A percentile compares a stretch with the other conserved stretches of the same genome.
phyloP scores from a whole-genome alignment of 2,113 vertebrate genomes.

The Cyphomyrus plagiostoma region DNA sequence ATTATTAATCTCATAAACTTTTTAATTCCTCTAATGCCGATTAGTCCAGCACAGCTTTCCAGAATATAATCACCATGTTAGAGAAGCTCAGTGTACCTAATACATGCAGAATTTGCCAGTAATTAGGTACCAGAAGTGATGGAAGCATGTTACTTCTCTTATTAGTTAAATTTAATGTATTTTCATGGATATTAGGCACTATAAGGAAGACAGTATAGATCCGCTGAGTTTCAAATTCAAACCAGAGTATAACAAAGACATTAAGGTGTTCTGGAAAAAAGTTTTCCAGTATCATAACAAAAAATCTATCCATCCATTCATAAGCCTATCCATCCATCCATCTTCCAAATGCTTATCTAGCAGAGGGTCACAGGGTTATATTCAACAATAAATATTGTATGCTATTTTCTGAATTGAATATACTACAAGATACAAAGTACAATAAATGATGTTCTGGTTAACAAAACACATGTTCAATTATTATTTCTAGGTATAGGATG shows the following conservation, averaged over 20 bases:
- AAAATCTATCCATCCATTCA: neutral
- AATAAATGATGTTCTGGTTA: neutral
- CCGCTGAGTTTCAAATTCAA: neutral
- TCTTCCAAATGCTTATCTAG: neutral
- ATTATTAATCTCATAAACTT: neutral
- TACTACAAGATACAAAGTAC: neutral
- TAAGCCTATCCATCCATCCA: neutral
- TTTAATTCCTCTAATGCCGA: neutral
- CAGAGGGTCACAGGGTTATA: neutral
- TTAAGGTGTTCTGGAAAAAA: neutral
- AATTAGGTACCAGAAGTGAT: neutral
- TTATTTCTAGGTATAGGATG: neutral
- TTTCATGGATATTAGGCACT: neutral
- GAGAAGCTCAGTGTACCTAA: neutral
- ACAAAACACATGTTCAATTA: neutral
- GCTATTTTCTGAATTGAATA: neutral
- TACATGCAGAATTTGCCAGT: neutral
- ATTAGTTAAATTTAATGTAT: neutral
- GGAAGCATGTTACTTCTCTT: neutral
- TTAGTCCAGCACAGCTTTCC: neutral
- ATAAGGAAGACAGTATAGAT: neutral
- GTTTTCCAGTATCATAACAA: neutral
- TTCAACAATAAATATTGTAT: neutral
- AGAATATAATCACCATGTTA: neutral
- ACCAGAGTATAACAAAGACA: neutral